A percentile compares a stretch with the other conserved stretches of the same genome.
Conservation (phyloP, 2,888 invertebrate species). For the Callinectes sapidus region DNA sequence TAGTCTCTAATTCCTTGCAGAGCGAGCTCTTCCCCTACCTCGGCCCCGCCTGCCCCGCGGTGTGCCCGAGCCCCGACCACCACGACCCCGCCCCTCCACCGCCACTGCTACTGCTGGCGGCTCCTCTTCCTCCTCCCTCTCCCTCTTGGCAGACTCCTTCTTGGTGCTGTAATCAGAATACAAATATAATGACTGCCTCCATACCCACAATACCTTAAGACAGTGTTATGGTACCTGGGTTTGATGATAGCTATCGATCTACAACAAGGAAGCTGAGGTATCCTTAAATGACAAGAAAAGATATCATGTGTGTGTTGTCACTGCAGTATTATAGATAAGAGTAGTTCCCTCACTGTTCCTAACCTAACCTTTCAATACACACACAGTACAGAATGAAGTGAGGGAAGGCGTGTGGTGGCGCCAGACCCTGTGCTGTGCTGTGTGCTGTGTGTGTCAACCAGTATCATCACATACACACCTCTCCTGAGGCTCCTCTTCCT, state of each 20-base stretch:
- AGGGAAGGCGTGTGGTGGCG: no score
- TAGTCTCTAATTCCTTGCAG: conserved; percentile 15
- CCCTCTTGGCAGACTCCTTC: conserved; percentile 30
- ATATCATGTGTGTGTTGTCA: no score
- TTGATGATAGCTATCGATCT: not conserved
- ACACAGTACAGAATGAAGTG: no score
- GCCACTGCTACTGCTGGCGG: not conserved
- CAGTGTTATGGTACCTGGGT: not conserved
- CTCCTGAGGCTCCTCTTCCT: not conserved
- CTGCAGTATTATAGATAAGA: no score
- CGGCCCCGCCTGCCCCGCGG: not conserved
- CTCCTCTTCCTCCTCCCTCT: conserved; percentile 40
- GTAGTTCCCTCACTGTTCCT: no score
- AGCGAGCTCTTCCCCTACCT: conserved; percentile 9
- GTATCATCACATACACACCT: not conserved
- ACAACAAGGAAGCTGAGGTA: no score
- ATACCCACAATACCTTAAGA: not conserved
- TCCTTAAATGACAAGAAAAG: no score
- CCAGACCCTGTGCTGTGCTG: not conserved
- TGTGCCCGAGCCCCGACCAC: not conserved
- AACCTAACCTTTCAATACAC: no score
- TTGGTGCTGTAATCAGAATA: not conserved
- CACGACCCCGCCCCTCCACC: not conserved
- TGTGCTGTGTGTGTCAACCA: no score
- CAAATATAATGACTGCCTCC: not conserved